Evolutionary conservation across 2,888 invertebrate species (phyloP), one percentile per base, ranked within the genome.

Genomic region (Myopa tessellatipennis): DNA sequence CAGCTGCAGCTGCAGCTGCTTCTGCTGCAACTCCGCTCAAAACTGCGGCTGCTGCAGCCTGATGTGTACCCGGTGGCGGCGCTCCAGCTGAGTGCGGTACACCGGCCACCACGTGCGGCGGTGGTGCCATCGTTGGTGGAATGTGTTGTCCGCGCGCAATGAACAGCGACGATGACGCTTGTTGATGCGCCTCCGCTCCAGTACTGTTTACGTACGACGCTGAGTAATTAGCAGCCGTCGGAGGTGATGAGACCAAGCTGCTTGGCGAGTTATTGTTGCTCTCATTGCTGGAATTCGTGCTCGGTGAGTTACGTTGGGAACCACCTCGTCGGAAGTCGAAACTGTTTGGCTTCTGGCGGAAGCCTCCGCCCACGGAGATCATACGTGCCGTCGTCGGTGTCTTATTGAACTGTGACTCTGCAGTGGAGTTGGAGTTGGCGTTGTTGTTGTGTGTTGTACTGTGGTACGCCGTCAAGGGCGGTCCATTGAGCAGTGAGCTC

Each of bases 211-310:
- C 77, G 60, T 77, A 81, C 14, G 81, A 76, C 61, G 79, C 60
- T 58, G 80, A 78, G 76, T 81, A 82, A 76, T 81, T 82, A 74
- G 50, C 73, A 26, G 79, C 78, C 26, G 74, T 78, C 58, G 74
- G 75, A n/a, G 75, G 75, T 73, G 82, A 79, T 50, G 85, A 86
- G 65, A 83, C 83, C 83, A 87, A 85, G 84, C 88, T 89, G 83
- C 89, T 89, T 72, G 90, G 90, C 80, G 90, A 90, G 82, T 89
- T 89, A 82, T 89, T 89, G 83, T 86, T 89, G 81, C 89, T 89
- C 81, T 89, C 88, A 77, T 88, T 79, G 76, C 80, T 84, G 67
- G 85, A 87, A 81, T 89, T 89, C 79, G 89, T 88, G 81, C 89
- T 87, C 26, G 89, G 89, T 76, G 89, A 90, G 77, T 89, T 90